Evolutionary conservation across 2,113 vertebrate genomes (phyloP).

Genomic region (Hucho hucho): DNA sequence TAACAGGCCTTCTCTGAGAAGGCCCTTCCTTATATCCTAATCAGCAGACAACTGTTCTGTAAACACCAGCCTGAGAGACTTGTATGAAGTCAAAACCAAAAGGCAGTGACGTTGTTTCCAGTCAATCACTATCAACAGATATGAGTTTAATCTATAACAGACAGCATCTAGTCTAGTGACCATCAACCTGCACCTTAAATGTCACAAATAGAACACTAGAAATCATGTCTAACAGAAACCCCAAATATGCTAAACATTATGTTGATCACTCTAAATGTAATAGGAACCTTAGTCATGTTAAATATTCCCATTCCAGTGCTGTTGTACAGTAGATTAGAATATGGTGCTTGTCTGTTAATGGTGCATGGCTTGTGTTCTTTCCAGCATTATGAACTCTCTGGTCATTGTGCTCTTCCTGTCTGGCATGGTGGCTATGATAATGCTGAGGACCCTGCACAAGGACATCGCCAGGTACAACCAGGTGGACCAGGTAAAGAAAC

Average conservation of each 20-base stretch:
- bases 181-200: neutral
- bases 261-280: neutral
- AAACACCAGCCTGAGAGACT: no score
- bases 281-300: neutral
- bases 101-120: no score
- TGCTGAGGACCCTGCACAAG: constrained; percentile 96
- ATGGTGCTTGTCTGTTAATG: neutral
- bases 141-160: no score
- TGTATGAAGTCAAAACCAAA: no score
- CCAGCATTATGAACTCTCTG: constrained; percentile 97
- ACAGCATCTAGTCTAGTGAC: no score
- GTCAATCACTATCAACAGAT: no score
- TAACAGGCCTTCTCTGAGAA: no score
- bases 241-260: no score
- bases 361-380: constrained; percentile 4
- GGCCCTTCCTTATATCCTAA: no score
- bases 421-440: constrained; percentile 99
- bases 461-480: constrained; percentile 99
- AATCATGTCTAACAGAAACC: no score
- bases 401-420: constrained; percentile 98
- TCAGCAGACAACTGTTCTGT: no score
- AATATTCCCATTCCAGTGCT: neutral
- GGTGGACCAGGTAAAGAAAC: constrained; percentile 84
- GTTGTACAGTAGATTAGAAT: neutral
- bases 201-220: no score